phyloP scores from a whole-genome alignment of 2,113 vertebrate species.

The Brienomyrus brachyistius region DNA sequence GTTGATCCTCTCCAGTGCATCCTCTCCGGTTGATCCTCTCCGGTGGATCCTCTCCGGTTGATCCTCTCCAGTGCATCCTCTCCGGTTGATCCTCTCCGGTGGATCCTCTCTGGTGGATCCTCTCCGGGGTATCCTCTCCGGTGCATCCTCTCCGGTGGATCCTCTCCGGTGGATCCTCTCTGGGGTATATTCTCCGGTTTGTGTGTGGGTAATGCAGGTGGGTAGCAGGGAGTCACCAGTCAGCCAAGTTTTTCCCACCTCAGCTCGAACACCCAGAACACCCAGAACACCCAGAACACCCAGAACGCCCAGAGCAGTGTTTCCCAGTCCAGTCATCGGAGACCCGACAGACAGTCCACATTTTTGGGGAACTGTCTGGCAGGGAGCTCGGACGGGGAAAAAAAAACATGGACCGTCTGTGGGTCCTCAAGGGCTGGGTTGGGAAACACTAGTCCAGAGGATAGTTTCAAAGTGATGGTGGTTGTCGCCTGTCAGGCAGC shows the following conservation, averaged over 20 bases:
- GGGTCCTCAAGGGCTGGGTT: background rate
- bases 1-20: too few species aligned
- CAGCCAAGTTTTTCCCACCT: background rate
- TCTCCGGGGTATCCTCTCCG: too few species aligned
- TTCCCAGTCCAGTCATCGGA: background rate
- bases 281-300: background rate
- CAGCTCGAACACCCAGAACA: background rate
- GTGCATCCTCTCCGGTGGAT: too few species aligned
- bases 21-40: too few species aligned
- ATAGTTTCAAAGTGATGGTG: background rate
- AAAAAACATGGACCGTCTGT: background rate
- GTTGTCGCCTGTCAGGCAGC: background rate
- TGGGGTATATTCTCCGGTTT: background rate
- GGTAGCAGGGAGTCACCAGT: background rate
- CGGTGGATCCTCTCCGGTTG: too few species aligned
- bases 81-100: too few species aligned
- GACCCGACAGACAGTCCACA: background rate
- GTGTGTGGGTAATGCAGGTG: background rate
- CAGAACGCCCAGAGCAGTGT: background rate
- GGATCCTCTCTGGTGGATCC: too few species aligned
- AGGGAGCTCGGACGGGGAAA: background rate
- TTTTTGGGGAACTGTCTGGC: background rate
- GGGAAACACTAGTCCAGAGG: background rate
- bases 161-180: too few species aligned
- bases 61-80: too few species aligned